These are phyloP conservation scores for Gallinago stenura DNA, from an alignment of 2,797 vertebrate genomes.

Conservation along the genomic window DNA sequence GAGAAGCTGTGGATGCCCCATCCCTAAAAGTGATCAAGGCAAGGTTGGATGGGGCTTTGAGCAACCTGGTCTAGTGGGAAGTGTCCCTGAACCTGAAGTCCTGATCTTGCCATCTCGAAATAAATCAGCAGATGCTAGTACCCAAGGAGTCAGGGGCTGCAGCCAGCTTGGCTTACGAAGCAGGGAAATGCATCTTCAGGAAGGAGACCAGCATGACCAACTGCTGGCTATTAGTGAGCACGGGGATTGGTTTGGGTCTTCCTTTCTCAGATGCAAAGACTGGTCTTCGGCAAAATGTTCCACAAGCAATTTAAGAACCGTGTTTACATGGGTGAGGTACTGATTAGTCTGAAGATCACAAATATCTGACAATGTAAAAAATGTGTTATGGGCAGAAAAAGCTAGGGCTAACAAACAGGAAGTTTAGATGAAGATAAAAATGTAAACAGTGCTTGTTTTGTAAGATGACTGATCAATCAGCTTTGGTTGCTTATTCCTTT, in stretches of 20 bases:
- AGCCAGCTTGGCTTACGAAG: not conserved
- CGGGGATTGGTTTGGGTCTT: not conserved
- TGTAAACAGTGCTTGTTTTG: not conserved
- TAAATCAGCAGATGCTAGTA: not conserved
- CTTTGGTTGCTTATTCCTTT: not conserved
- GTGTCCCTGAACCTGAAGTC: not conserved
- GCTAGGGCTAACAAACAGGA: not conserved
- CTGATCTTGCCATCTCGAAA: not conserved
- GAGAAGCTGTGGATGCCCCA: not conserved
- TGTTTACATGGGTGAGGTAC: not conserved
- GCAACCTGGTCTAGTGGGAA: not conserved
- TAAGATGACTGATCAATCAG: not conserved
- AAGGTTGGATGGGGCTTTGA: not conserved
- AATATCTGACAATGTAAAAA: not conserved
- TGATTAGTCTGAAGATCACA: conserved; percentile 22
- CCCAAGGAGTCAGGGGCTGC: not conserved
- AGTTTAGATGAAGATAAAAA: conserved; percentile 15
- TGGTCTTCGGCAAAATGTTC: not conserved
- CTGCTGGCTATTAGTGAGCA: not conserved
- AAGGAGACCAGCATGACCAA: not conserved
- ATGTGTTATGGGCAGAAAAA: not conserved
- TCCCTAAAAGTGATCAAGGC: not conserved
- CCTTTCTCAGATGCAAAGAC: not conserved
- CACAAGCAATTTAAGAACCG: conserved; percentile 4
- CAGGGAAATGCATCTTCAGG: not conserved